These are phyloP conservation scores for Caradrina clavipalpis DNA, from an alignment of 2,888 invertebrate genomes.

Conservation along the genomic window DNA sequence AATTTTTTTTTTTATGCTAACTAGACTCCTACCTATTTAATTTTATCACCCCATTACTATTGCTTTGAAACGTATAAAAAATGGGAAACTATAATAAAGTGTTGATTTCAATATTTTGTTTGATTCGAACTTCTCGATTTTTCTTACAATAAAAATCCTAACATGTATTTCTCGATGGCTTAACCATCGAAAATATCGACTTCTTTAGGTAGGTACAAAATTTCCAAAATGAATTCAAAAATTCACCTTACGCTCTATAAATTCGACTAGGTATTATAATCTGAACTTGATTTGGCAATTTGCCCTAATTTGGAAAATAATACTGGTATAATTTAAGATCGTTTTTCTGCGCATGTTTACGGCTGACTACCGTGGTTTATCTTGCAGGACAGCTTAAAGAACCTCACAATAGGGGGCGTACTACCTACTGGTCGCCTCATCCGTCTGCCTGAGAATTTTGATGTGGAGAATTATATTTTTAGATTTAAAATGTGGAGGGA, in stretches of 20 bases:
- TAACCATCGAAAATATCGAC: background rate
- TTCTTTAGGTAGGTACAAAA: no score
- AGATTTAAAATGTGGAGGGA: slow-evolving; percentile 35
- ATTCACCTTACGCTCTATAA: slow-evolving; percentile 20
- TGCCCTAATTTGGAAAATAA: slow-evolving; percentile 62
- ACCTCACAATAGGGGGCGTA: slow-evolving; percentile 71
- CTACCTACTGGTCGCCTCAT: slow-evolving; percentile 52
- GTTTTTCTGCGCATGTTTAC: slow-evolving; percentile 60
- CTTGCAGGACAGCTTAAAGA: slow-evolving; percentile 66
- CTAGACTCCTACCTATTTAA: background rate
- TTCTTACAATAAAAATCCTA: background rate
- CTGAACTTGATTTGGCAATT: slow-evolving; percentile 59
- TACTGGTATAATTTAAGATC: slow-evolving; percentile 37
- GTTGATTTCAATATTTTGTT: background rate
- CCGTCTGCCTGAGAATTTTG: slow-evolving; percentile 46
- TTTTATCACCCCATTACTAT: background rate
- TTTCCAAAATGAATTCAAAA: slow-evolving; percentile 1
- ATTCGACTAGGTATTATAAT: slow-evolving; percentile 36
- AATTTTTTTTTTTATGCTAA: background rate
- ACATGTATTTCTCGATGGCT: background rate
- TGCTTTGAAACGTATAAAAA: background rate
- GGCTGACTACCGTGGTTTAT: slow-evolving; percentile 58
- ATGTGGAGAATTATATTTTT: slow-evolving; percentile 42
- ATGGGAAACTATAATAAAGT: background rate
- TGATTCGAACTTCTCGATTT: no score